These are phyloP conservation scores for Aproaerema taeniolella DNA, from an alignment of 2,888 invertebrate genomes.

Conservation along the genomic window DNA sequence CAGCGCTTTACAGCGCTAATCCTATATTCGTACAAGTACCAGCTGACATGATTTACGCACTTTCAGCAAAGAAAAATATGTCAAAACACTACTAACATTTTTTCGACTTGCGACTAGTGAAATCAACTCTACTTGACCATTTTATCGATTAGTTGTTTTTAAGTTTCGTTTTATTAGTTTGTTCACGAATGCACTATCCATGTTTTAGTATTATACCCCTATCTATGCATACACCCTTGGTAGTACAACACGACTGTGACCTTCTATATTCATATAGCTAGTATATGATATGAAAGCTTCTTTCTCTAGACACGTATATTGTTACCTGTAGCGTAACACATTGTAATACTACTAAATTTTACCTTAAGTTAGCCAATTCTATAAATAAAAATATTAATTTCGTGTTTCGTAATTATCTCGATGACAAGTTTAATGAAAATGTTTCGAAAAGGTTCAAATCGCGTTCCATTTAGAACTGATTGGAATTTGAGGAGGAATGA, in stretches of 20 bases:
- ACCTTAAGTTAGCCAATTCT: slow-evolving; percentile 62
- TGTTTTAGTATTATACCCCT: slow-evolving; percentile 67
- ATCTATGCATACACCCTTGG: slow-evolving; percentile 53
- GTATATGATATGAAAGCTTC: slow-evolving; percentile 62
- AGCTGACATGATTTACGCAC: slow-evolving; percentile 79
- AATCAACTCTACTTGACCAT: slow-evolving; percentile 78
- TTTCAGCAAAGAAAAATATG: slow-evolving; percentile 79
- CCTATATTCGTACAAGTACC: slow-evolving; percentile 62
- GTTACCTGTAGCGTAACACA: slow-evolving; percentile 49
- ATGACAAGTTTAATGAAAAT: slow-evolving; percentile 48
- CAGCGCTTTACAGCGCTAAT: slow-evolving; percentile 28
- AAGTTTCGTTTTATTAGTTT: slow-evolving; percentile 59
- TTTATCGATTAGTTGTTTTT: slow-evolving; percentile 66
- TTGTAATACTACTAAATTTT: slow-evolving; percentile 45
- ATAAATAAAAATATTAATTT: slow-evolving; percentile 53
- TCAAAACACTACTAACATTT: slow-evolving; percentile 78
- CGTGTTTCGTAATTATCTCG: slow-evolving; percentile 37
- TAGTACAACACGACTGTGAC: slow-evolving; percentile 34
- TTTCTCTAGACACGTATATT: slow-evolving; percentile 30
- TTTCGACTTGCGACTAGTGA: slow-evolving; percentile 77
- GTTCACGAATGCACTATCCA: slow-evolving; percentile 71
- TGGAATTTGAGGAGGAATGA: too few species aligned
- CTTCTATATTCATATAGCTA: slow-evolving; percentile 57
- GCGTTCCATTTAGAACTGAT: too few species aligned
- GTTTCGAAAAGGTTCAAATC: slow-evolving; percentile 43